Conservation (phyloP, 2,797 vertebrate genomes). For the Danio aesculapii region DNA sequence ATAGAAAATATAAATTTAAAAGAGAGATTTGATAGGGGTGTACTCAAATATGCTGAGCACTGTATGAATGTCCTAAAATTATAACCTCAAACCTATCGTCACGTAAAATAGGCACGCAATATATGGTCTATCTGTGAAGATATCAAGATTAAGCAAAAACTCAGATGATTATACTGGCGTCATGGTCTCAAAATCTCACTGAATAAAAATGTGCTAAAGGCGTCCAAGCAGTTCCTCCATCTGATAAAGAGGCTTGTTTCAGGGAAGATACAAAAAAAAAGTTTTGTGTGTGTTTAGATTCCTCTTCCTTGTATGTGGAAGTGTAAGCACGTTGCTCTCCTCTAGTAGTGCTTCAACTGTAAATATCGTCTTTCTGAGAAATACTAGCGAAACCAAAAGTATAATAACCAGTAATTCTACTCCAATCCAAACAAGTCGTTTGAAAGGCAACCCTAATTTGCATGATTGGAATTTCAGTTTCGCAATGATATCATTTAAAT, state of each 20-base stretch:
- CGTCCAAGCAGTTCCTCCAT: constrained; percentile 5
- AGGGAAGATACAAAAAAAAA: constrained; percentile 1
- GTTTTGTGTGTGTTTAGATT: neutral
- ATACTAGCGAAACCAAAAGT: constrained; percentile 53
- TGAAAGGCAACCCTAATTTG: constrained; percentile 10
- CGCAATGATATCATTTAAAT: constrained; percentile 57
- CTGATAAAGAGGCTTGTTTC: neutral
- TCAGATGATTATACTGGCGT: neutral
- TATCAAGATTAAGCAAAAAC: neutral
- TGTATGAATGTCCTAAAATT: too few species aligned
- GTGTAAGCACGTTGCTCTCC: neutral
- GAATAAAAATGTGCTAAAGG: neutral
- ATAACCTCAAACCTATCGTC: too few species aligned
- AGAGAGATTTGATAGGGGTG: too few species aligned
- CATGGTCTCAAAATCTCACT: neutral
- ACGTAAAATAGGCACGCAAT: too few species aligned
- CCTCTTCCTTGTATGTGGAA: constrained; percentile 7
- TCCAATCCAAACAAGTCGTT: neutral
- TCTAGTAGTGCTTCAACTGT: constrained; percentile 14
- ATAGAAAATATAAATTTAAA: too few species aligned
- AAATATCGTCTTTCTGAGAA: constrained; percentile 57
- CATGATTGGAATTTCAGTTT: constrained; percentile 49
- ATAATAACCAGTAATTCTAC: neutral
- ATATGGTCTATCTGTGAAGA: neutral
- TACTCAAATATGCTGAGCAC: too few species aligned